Percentiles rank a stretch among this genome's conserved stretches.
phyloP scores from a whole-genome alignment of 2,888 invertebrate genomes.

The Apoderus coryli region DNA sequence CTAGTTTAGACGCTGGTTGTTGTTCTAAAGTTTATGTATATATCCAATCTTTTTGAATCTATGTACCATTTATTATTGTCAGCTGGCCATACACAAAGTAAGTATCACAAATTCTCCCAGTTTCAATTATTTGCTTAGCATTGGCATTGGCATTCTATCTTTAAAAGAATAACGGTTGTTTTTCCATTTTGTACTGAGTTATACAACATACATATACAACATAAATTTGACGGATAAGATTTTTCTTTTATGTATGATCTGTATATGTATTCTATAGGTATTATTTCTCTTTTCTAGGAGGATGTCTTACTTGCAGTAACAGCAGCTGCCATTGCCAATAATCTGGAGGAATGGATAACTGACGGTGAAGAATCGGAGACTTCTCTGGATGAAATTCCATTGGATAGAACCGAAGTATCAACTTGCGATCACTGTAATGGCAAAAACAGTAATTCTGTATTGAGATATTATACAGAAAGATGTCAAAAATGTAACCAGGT shows the following conservation, averaged over 20 bases:
- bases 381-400: slow-evolving; percentile 22
- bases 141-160: no score
- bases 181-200: neutral
- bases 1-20: no score
- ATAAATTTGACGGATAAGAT: neutral
- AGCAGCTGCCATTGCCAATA: slow-evolving; percentile 27
- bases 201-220: no score
- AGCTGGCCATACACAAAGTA: no score
- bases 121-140: no score
- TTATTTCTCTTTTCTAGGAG: slow-evolving; percentile 16
- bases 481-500: slow-evolving; percentile 58
- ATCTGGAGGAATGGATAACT: slow-evolving; percentile 27
- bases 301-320: slow-evolving; percentile 22
- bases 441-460: slow-evolving; percentile 42
- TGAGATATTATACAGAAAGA: no score
- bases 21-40: no score
- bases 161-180: neutral
- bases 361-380: slow-evolving; percentile 30
- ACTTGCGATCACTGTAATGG: slow-evolving; percentile 49
- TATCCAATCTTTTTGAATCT: no score
- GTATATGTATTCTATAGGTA: slow-evolving; percentile 5
- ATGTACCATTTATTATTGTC: no score
- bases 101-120: no score
- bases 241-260: slow-evolving; percentile 9
- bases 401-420: slow-evolving; percentile 39